phyloP scores from a whole-genome alignment of 1,140 invertebrate genomes.

The Listronotus oregonensis region DNA sequence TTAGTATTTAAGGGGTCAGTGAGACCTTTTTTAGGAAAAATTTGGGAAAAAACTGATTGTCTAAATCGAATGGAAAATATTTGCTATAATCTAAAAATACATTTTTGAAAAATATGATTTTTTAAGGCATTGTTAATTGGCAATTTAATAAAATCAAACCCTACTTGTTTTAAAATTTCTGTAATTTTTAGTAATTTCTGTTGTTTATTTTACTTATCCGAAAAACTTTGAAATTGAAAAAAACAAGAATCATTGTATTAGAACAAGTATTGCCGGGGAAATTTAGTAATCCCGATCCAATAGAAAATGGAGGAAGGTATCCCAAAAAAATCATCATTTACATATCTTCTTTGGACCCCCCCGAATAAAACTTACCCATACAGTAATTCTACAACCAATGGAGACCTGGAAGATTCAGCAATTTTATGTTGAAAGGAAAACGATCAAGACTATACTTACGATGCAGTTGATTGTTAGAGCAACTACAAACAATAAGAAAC shows the following conservation, averaged over 20 bases:
- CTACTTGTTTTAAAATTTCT: no score
- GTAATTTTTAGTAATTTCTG: no score
- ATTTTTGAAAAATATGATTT: no score
- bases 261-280: conserved; percentile 66
- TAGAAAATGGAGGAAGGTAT: conserved; percentile 75
- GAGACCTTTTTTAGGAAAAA: no score
- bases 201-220: conserved; percentile 65
- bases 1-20: no score
- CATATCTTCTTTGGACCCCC: conserved; percentile 89
- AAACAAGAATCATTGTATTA: conserved; percentile 60
- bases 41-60: no score
- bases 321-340: conserved; percentile 84
- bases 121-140: no score
- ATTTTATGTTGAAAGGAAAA: conserved; percentile 79
- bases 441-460: conserved; percentile 83
- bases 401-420: conserved; percentile 68
- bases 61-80: no score
- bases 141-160: no score
- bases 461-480: conserved; percentile 71
- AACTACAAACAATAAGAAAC: conserved; percentile 64
- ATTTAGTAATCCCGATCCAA: conserved; percentile 65
- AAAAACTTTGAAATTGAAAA: conserved; percentile 62
- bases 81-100: no score
- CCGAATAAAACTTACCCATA: conserved; percentile 75
- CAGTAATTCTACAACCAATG: conserved; percentile 58